A percentile compares a stretch with the other conserved stretches of the same genome.
Evolutionary conservation across 1,140 invertebrate species (phyloP).

Genomic region (Cydia splendana): DNA sequence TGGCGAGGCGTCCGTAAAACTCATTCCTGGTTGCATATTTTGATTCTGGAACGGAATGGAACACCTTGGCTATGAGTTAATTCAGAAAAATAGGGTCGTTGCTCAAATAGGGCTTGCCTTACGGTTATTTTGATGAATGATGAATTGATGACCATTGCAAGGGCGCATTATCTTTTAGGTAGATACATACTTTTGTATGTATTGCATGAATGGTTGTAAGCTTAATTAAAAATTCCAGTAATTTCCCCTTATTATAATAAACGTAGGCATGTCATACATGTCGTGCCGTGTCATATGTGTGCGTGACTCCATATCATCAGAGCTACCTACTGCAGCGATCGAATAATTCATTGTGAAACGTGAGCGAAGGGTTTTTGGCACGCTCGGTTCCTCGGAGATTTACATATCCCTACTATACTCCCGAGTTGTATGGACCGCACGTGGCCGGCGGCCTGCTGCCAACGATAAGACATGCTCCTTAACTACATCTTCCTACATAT

Average conservation of each 20-base stretch:
- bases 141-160: too few relatives aligned
- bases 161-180: too few relatives aligned
- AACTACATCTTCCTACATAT: background rate
- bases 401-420: slow-evolving; percentile 50
- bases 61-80: background rate
- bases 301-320: slow-evolving; percentile 42
- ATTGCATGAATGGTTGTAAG: too few relatives aligned
- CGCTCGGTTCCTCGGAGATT: slow-evolving; percentile 47
- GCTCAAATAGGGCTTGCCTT: too few relatives aligned
- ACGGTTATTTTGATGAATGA: too few relatives aligned
- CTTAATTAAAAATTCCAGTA: slow-evolving; percentile 12
- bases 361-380: slow-evolving; percentile 48
- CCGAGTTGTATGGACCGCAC: slow-evolving; percentile 46
- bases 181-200: too few relatives aligned
- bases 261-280: slow-evolving; percentile 17
- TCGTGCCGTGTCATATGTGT: slow-evolving; percentile 19
- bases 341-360: slow-evolving; percentile 44
- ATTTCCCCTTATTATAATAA: slow-evolving; percentile 16
- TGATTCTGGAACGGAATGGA: background rate
- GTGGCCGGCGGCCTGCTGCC: slow-evolving; percentile 46
- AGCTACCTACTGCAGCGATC: slow-evolving; percentile 47
- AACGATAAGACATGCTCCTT: slow-evolving; percentile 19
- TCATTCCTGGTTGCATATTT: background rate
- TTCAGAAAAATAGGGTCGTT: background rate
- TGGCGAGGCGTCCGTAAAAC: background rate